Percentiles rank a stretch among this genome's conserved stretches.
These are phyloP conservation scores for Loris lydekkerianus DNA, from an alignment of 2,797 vertebrate genomes.

Conservation along the genomic window DNA sequence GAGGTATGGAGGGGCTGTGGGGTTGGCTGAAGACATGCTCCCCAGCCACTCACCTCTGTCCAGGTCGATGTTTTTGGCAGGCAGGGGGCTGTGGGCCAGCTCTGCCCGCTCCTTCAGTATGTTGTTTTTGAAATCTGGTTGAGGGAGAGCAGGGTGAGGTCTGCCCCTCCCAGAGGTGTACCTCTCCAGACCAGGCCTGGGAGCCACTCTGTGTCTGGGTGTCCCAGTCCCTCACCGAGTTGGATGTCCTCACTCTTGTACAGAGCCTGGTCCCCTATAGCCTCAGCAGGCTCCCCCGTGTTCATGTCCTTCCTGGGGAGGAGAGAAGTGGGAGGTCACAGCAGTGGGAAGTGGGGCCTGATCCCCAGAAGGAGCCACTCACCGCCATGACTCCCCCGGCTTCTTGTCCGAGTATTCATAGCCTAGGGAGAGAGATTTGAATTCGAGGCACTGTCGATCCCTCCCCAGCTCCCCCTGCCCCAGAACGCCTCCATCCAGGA, in stretches of 20 bases:
- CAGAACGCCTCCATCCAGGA: neutral
- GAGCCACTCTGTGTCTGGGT: no score
- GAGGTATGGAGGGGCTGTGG: neutral
- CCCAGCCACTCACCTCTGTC: constrained; percentile 91
- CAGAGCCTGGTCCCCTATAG: constrained; percentile 90
- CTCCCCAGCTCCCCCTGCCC: neutral
- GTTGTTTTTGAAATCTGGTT: constrained; percentile 98
- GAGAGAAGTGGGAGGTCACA: neutral
- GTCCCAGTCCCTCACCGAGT: constrained; percentile 90
- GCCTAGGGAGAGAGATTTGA: constrained; percentile 85
- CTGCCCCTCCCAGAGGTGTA: neutral
- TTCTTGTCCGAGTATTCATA: constrained; percentile 90
- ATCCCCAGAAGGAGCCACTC: constrained; percentile 80
- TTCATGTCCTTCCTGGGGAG: constrained; percentile 89
- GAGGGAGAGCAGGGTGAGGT: neutral
- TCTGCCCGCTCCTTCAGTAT: constrained; percentile 95
- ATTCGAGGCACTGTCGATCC: neutral
- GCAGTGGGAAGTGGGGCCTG: accelerated
- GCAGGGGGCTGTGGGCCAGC: constrained; percentile 89
- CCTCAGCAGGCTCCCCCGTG: constrained; percentile 89
- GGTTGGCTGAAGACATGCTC: neutral
- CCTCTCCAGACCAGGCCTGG: neutral
- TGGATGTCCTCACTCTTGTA: constrained; percentile 92
- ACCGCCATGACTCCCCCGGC: constrained; percentile 89
- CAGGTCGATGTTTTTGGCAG: constrained; percentile 94